These are phyloP conservation scores for Datnioides undecimradiatus DNA, from an alignment of 2,113 vertebrate species.

Conservation along the genomic window DNA sequence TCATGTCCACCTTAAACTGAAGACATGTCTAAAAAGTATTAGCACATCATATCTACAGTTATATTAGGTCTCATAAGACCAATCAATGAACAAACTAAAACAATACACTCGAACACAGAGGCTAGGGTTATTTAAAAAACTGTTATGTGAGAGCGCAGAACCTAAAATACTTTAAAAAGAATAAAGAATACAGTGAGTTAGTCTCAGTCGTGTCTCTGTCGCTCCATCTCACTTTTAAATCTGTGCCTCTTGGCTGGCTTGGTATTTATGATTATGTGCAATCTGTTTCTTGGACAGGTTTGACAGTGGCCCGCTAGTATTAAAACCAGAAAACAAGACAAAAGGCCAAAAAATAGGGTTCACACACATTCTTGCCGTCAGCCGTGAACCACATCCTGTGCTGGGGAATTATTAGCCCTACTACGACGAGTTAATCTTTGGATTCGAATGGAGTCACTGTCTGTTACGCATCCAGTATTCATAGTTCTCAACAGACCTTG, in stretches of 20 bases:
- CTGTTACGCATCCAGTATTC: slow-evolving; percentile 39
- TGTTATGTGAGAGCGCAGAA: not conserved
- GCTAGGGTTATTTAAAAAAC: not conserved
- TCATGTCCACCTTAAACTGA: not conserved
- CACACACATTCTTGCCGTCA: slow-evolving; percentile 57
- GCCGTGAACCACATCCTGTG: slow-evolving; percentile 60
- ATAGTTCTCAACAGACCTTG: slow-evolving; percentile 17
- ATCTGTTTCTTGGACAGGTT: slow-evolving; percentile 6
- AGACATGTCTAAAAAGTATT: no score
- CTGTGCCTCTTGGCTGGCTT: not conserved
- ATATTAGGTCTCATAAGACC: not conserved
- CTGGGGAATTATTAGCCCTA: slow-evolving; percentile 53
- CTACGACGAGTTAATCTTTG: slow-evolving; percentile 49
- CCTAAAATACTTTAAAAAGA: not conserved
- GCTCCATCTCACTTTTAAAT: not conserved
- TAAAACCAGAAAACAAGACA: slow-evolving; percentile 28
- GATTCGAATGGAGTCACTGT: slow-evolving; percentile 44
- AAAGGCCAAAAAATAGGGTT: slow-evolving; percentile 38
- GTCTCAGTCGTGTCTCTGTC: not conserved
- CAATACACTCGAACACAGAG: not conserved
- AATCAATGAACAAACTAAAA: not conserved
- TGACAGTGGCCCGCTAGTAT: not conserved
- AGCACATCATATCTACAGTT: not conserved
- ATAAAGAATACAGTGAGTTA: not conserved
- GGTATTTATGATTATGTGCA: not conserved